Base-by-base conservation (phyloP, 2,113 vertebrate species). In the Alligator mississippiensis region DNA sequence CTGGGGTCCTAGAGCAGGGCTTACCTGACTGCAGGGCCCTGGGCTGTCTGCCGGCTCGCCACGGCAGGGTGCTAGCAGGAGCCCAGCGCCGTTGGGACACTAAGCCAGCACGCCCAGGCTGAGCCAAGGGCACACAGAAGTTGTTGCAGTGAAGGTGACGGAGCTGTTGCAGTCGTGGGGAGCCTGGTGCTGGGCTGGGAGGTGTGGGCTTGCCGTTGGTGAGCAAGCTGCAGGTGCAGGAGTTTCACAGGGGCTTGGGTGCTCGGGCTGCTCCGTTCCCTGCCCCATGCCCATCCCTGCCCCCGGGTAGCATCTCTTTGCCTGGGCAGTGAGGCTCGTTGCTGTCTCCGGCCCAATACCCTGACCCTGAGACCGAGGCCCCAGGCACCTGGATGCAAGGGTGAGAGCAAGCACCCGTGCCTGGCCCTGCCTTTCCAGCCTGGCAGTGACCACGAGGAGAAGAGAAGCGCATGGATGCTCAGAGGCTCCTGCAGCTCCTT, bases 351-450 rank as follows among this genome's bases (percentile, higher is more conserved):
- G 34, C 34, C 34, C 34, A 5, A 12, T 55, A 80, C 72, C 60
- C n/a, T 1, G 72, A n/a, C 27, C 0, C 2, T 0, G 7, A 27
- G 6, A 57, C 19, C 3, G 21, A 8, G 38, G 75, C 17, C 17
- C 3, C 5, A 1, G 55, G 54, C 25, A 47, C 18, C 30, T 18
- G n/a, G 54, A 6, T 6, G 5, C 2, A 3, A 54, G 27, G 1
- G 4, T 34, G 34, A 34, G 34, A 34, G 34, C 34, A 34, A 34
- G 1, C 76, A 34, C 61, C 5, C 0, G 3, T 21, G 1, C 6
- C 60, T 1, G 1, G 0, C 2, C 2, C 1, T 8, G 10, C 18
- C 78, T 64, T 68, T 16, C 47, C 30, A 7, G 83, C 30, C 74
- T 61, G 1, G 1, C 19, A 2, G 63, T 11, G 47, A n/a, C n/a